These are phyloP conservation scores for Festucalex cinctus DNA, from an alignment of 2,113 vertebrate genomes.

Conservation along the genomic window DNA sequence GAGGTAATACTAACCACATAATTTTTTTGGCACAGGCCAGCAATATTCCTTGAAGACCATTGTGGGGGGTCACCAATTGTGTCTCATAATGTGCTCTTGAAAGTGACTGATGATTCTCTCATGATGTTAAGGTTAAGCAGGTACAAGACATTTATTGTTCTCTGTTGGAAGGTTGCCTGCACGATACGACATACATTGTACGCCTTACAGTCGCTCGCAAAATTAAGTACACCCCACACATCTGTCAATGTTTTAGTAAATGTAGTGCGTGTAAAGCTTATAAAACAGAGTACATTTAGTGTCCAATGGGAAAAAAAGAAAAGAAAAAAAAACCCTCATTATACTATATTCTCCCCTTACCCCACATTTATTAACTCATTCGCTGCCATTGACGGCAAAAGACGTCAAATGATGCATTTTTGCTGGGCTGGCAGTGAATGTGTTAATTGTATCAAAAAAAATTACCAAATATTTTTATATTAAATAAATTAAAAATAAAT, in stretches of 20 bases:
- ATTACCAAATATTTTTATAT: too few relatives aligned
- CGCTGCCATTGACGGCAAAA: too few relatives aligned
- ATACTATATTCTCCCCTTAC: too few relatives aligned
- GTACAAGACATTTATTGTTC: conserved; percentile 38
- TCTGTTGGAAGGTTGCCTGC: background rate
- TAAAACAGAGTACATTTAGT: too few relatives aligned
- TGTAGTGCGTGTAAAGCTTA: background rate
- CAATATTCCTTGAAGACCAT: background rate
- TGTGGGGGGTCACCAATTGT: background rate
- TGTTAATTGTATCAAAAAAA: too few relatives aligned
- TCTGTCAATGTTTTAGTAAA: background rate
- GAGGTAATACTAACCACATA: background rate
- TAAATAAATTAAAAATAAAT: too few relatives aligned
- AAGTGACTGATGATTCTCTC: conserved; percentile 27
- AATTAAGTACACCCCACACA: background rate
- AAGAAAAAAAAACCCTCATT: too few relatives aligned
- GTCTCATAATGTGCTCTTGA: conserved; percentile 7
- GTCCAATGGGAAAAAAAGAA: too few relatives aligned
- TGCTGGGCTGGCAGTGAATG: too few relatives aligned
- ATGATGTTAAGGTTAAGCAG: conserved; percentile 29
- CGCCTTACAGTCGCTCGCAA: background rate
- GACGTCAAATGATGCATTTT: too few relatives aligned
- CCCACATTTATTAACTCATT: too few relatives aligned
- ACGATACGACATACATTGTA: background rate
- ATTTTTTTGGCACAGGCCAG: background rate